phyloP scores from a whole-genome alignment of 2,888 invertebrate genomes.

The Drosophila antonietae region DNA sequence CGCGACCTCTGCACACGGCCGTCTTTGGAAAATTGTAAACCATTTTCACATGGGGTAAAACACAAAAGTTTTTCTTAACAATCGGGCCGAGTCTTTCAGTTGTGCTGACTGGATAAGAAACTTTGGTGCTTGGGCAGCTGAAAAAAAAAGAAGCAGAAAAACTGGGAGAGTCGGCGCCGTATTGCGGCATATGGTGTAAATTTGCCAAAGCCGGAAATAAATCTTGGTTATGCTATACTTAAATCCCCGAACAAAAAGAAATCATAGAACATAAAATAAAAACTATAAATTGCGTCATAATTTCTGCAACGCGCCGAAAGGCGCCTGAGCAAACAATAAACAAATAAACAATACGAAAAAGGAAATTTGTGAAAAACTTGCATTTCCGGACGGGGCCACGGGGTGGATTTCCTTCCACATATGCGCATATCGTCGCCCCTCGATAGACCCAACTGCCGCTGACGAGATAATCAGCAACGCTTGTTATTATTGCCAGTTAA shows the following conservation, averaged over 20 bases:
- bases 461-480: conserved; percentile 60
- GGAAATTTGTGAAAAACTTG: conserved; percentile 58
- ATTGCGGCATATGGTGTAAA: conserved; percentile 65
- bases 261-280: conserved; percentile 50
- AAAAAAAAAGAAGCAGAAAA: conserved; percentile 28
- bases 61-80: conserved; percentile 42
- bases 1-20: background rate
- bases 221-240: conserved; percentile 76
- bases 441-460: background rate
- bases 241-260: conserved; percentile 58
- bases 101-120: conserved; percentile 37
- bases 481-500: conserved; percentile 41
- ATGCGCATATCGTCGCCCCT: background rate
- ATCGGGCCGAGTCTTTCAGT: conserved; percentile 15
- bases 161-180: conserved; percentile 28
- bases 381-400: conserved; percentile 33
- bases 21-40: background rate
- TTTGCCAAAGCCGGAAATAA: conserved; percentile 76
- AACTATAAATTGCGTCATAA: conserved; percentile 80
- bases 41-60: conserved; percentile 18
- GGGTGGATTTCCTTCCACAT: conserved; percentile 24
- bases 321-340: conserved; percentile 43
- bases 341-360: conserved; percentile 9
- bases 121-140: conserved; percentile 48
- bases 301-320: conserved; percentile 57